Evolutionary conservation across 2,797 vertebrate genomes (phyloP), one percentile per base, ranked within the genome.

Genomic region (Hylomyscus alleni): DNA sequence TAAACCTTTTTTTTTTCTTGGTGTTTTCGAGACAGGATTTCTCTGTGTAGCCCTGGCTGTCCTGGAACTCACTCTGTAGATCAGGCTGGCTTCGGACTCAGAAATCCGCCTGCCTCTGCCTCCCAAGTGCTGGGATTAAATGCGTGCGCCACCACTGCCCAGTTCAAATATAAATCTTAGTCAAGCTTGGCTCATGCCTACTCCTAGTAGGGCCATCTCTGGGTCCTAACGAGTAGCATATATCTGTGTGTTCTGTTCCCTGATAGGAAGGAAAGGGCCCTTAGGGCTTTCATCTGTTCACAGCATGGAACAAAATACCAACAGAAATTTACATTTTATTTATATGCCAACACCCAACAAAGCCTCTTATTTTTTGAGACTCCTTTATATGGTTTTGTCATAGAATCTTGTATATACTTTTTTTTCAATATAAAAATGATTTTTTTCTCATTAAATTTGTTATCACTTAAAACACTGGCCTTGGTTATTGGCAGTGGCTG

Each of bases 301-400:
- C 37, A 26, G 73, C 44, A 47, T 50, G 44, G 73, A 86, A 65
- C 67, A 50, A 73, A 73, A 47, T 80, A 29, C 20, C 22, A 80
- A 31, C 84, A 81, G 65, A 93, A 52, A 44, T 40, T 3, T n/a
- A n/a, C 60, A 22, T n/a, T 47, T 58, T 20, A 40, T 72, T 58
- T 89, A 60, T 37, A 76, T 3, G 26, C 5, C 34, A 94, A 62
- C 58, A 87, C n/a, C 72, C 69, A 37, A 47, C 58, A 77, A 96
- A 40, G 37, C 76, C 62, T 84, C 52, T 90, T 34, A 89, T n/a
- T 65, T 75, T 83, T 88, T 82, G 87, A 84, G 58, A 85, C 83
- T 34, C 6, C 52, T n/a, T 92, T 60, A 29, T 80, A 90, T 96
- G 76, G 3, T 47, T 75, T 93, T 96, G 60, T 73, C 40, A 73